Evolutionary conservation across 2,797 vertebrate genomes (phyloP), one percentile per base, ranked within the genome.

Genomic region (Sebastolobus alascanus): DNA sequence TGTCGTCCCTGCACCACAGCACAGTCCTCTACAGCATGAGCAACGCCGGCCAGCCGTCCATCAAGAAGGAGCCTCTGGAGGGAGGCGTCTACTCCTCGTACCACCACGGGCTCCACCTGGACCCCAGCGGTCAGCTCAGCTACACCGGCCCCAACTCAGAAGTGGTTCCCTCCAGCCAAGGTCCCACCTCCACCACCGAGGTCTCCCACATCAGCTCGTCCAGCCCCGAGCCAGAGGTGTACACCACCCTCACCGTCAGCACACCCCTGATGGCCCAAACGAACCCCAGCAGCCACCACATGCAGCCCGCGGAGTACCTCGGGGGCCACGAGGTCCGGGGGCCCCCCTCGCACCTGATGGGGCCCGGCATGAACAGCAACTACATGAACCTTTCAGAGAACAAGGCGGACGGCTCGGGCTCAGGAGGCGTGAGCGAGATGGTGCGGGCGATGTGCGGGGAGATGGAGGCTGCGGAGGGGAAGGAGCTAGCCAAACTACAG

Each of bases 31-130:
- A 98, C 89, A 97, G 96, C 12, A 96, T 98, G 94, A 97, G 97
- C 84, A 96, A 95, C 86, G 88, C 94, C 1, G 90, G 94, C 37
- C 88, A 96, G 60, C 90, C 96, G 56, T 94, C 97, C 88, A 96
- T 99, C 92, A 99, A 99, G 93, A 98, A 99, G 90, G 99, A 99
- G 92, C 97, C 97, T 74, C 92, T 97, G 94, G 98, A 99, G 83
- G 96, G 97, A 67, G 97, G 96, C 43, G 85, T 94, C 87, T 99
- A 90, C 95, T 96, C 86, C 94, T 97, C 96, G 82, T 98, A 95
- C 85, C 94, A 95, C 82, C 90, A 92, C 82, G 92, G 97, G 87
- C 97, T 99, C 93, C 96, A 98, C 73, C 92, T 99, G 92, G 96
- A 97, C 91, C 95, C 97, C 90, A 96, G 93, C 33, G 83, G 95